Evolutionary conservation across 2,113 vertebrate species (phyloP).

Genomic region (Chamaetylas fuelleborni): DNA sequence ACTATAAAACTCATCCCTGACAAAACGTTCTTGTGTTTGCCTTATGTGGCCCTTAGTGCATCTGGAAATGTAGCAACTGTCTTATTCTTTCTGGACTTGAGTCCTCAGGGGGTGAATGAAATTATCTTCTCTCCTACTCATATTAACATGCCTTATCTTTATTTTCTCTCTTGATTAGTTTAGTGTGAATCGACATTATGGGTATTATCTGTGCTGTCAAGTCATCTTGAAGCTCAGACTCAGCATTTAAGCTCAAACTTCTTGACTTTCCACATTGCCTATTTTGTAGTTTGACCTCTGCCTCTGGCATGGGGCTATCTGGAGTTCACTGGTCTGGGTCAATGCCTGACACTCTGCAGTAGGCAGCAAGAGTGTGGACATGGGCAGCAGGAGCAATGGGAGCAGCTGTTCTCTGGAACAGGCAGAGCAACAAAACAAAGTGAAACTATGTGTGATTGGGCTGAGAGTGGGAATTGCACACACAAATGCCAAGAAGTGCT

Average conservation of each 20-base stretch:
- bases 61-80: neutral
- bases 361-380: neutral
- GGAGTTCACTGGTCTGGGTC: neutral
- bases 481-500: neutral
- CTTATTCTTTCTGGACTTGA: neutral
- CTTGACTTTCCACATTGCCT: neutral
- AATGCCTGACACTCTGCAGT: neutral
- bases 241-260: accelerated
- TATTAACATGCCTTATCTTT: neutral
- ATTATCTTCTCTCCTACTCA: neutral
- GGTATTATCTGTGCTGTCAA: neutral
- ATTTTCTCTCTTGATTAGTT: neutral
- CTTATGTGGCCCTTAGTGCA: neutral
- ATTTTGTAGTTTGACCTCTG: neutral
- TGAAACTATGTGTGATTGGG: accelerated
- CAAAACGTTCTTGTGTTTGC: neutral
- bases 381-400: accelerated
- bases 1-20: neutral
- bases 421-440: neutral
- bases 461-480: neutral
- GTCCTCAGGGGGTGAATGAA: neutral
- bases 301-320: neutral
- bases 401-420: neutral
- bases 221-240: neutral
- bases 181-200: neutral